These are phyloP conservation scores for Trematocara nigrifrons DNA, from an alignment of 2,113 vertebrate genomes.

Conservation along the genomic window DNA sequence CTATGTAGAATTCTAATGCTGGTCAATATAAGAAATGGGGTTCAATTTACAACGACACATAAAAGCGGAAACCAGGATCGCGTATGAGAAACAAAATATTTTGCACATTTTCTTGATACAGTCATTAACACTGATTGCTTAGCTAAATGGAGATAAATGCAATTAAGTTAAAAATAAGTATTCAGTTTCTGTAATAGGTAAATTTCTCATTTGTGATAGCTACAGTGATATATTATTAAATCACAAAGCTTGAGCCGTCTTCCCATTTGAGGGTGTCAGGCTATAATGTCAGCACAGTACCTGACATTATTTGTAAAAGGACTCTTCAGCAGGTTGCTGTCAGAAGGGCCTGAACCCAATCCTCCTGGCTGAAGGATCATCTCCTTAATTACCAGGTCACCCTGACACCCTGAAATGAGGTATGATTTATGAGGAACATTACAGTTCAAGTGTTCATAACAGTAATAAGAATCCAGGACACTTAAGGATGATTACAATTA, in stretches of 20 bases:
- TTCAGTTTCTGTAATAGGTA: not conserved
- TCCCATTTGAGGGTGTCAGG: not conserved
- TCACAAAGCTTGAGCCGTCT: not conserved
- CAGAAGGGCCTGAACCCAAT: conserved; percentile 8
- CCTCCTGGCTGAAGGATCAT: conserved; percentile 4
- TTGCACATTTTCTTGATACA: not conserved
- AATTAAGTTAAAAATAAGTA: not conserved
- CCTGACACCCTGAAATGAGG: conserved; percentile 32
- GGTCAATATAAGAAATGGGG: not conserved
- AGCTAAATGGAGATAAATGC: not conserved
- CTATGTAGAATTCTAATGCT: not conserved
- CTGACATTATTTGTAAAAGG: conserved; percentile 31
- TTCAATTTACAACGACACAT: not conserved
- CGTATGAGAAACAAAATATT: not conserved
- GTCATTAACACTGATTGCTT: not conserved
- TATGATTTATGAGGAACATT: conserved; percentile 43
- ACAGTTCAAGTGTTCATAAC: conserved; percentile 14
- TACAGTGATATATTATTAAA: not conserved
- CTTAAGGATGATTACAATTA: conserved; percentile 17
- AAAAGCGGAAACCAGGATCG: accelerated
- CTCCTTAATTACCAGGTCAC: conserved; percentile 43
- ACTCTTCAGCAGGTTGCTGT: conserved; percentile 5
- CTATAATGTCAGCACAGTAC: conserved; percentile 5
- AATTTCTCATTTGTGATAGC: not conserved
- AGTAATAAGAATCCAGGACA: conserved; percentile 22